phyloP scores from a whole-genome alignment of 64 coral and sea anemone species.

The Montipora cactus region DNA sequence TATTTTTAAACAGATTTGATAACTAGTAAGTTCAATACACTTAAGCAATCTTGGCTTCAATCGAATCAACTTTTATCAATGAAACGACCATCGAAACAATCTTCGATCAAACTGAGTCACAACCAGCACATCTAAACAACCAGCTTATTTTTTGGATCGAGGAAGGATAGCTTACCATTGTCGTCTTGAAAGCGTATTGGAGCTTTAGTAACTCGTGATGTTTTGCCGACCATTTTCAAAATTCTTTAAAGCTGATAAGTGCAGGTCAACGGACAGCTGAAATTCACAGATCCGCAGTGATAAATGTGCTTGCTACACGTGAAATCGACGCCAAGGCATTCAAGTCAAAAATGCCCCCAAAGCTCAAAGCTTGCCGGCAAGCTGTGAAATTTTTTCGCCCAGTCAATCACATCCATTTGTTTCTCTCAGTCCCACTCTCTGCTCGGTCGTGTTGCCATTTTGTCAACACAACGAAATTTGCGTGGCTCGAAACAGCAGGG shows the following conservation, averaged over 20 bases:
- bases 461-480: neutral
- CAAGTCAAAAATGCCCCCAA: neutral
- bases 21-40: too few species aligned
- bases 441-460: neutral
- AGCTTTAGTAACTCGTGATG: neutral
- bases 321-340: neutral
- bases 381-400: neutral
- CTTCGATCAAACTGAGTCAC: too few species aligned
- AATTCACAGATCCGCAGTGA: neutral
- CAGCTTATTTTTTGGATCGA: too few species aligned
- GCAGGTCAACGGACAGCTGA: neutral
- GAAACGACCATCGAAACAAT: too few species aligned
- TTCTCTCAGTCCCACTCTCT: neutral
- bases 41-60: too few species aligned
- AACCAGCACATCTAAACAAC: too few species aligned
- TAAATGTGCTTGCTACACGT: neutral
- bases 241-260: neutral
- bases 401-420: conserved; percentile 9
- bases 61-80: too few species aligned
- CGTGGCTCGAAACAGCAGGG: neutral
- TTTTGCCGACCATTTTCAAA: neutral
- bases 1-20: too few species aligned
- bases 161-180: neutral
- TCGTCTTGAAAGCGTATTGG: neutral
- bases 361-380: neutral